These are phyloP conservation scores for Malurus alboscapulatus DNA, from an alignment of 2,113 vertebrate species.

Conservation along the genomic window DNA sequence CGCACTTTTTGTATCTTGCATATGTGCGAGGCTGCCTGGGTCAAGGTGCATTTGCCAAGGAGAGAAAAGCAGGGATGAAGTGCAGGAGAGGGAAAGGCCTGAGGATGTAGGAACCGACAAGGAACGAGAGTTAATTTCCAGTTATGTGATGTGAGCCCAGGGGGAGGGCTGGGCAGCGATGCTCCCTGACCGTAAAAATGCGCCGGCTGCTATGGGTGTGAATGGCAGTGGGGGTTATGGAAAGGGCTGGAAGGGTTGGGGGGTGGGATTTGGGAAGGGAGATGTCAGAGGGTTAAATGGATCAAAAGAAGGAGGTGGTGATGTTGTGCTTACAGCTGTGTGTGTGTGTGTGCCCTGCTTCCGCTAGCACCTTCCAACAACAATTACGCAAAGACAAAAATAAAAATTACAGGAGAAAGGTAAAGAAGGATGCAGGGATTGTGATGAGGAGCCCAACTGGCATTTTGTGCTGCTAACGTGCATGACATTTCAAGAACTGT, in stretches of 20 bases:
- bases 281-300: slow-evolving; percentile 20
- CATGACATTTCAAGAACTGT: slow-evolving; percentile 29
- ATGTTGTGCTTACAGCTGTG: rapidly evolving
- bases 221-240: slow-evolving; percentile 59
- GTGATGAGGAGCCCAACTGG: background rate
- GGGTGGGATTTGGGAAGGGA: slow-evolving; percentile 21
- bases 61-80: slow-evolving; percentile 31
- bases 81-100: slow-evolving; percentile 23
- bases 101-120: slow-evolving; percentile 65
- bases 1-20: slow-evolving; percentile 67
- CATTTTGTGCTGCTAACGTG: slow-evolving; percentile 28
- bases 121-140: slow-evolving; percentile 57
- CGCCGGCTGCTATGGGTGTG: slow-evolving; percentile 74
- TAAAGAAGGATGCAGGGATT: background rate
- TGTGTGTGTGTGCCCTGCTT: background rate
- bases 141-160: slow-evolving; percentile 51
- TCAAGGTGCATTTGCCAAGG: slow-evolving; percentile 67
- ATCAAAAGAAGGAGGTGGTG: background rate
- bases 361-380: background rate
- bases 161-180: slow-evolving; percentile 60
- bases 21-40: slow-evolving; percentile 54
- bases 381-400: background rate
- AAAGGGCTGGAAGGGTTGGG: background rate
- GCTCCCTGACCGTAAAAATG: slow-evolving; percentile 80
- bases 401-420: background rate